These are phyloP conservation scores for Odontocolon sp. DNA, from an alignment of 2,888 invertebrate species.

Conservation along the genomic window DNA sequence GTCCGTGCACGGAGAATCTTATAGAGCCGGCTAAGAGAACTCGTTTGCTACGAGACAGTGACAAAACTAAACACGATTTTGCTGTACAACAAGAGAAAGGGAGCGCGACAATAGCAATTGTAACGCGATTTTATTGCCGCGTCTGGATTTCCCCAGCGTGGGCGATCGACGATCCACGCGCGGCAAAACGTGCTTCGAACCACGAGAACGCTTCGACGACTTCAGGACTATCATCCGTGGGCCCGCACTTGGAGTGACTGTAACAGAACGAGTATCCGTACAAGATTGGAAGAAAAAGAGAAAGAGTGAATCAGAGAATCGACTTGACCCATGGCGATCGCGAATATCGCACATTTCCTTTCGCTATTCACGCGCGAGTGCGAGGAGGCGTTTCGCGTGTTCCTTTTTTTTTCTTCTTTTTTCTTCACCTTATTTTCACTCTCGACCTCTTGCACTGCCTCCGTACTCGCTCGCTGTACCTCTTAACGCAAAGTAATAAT, in stretches of 20 bases:
- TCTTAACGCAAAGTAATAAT: slow-evolving; percentile 37
- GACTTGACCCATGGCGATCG: slow-evolving; percentile 25
- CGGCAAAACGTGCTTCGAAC: too few relatives aligned
- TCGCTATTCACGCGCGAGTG: slow-evolving; percentile 1
- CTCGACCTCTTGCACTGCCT: slow-evolving; percentile 2
- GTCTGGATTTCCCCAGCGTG: slow-evolving; percentile 65
- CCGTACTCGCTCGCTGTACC: slow-evolving; percentile 23
- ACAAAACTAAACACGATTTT: slow-evolving; percentile 11
- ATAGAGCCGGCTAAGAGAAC: background rate
- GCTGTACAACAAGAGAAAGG: background rate
- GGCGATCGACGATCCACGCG: slow-evolving; percentile 65
- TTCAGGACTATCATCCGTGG: background rate
- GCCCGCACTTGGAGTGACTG: background rate
- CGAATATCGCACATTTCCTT: slow-evolving; percentile 25
- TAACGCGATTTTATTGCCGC: slow-evolving; percentile 68
- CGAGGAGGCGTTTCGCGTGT: slow-evolving; percentile 32
- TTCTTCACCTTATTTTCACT: slow-evolving; percentile 10
- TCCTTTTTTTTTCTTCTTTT: slow-evolving; percentile 15
- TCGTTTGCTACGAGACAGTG: slow-evolving; percentile 26
- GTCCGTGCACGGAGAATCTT: background rate
- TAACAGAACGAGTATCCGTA: background rate
- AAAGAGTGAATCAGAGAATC: slow-evolving; percentile 10
- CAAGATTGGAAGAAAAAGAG: slow-evolving; percentile 2
- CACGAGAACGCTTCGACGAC: background rate
- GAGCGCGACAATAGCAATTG: slow-evolving; percentile 62